Evolutionary conservation across 2,888 invertebrate genomes (phyloP), one percentile per base, ranked within the genome.

Genomic region (Phaonia tiefii): DNA sequence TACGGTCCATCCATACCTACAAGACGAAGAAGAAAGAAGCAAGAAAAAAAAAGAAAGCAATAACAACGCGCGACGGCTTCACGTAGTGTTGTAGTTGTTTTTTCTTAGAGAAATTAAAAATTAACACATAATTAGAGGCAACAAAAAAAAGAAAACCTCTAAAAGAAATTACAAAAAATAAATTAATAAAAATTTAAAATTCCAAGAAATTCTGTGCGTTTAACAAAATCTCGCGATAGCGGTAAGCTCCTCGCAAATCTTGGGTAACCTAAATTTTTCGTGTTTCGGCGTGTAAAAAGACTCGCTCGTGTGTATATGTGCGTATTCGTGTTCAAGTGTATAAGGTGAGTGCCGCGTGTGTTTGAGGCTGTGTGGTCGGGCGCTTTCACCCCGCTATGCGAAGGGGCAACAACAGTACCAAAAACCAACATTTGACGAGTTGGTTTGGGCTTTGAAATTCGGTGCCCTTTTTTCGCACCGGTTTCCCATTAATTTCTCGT

Each of bases 251-350:
- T 42, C n/a, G 42, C 63, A 44, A 60, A 74, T 69, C 77, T 60
- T 67, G 49, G 71, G 42, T 75, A 75, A 81, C 75, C 81, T 58
- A 75, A n/a, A 78, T 72, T 84, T 80, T 75, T 69, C 76, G 74
- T 67, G 77, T 78, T 73, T 77, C 79, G 80, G 75, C 80, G 80
- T 84, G 81, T 80, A 17, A 37, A 13, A 44, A 44, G 20, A 44
- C 79, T 67, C 78, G 60, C 71, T 51, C 79, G 58, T 60, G 39
- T 67, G 78, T 75, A 51, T 73, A 70, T 79, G 44, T 54, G 66
- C 69, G 69, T 79, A 75, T 37, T 54, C 20, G 20, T 39, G 13
- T 20, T 37, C 7, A 7, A 78, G 51, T 83, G 79, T 71, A 79
- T 66, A 31, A 67, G 67, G 42, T 39, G 75, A 56, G 73, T 60